phyloP scores from a whole-genome alignment of 2,888 invertebrate genomes.

The Melitaea athalia region DNA sequence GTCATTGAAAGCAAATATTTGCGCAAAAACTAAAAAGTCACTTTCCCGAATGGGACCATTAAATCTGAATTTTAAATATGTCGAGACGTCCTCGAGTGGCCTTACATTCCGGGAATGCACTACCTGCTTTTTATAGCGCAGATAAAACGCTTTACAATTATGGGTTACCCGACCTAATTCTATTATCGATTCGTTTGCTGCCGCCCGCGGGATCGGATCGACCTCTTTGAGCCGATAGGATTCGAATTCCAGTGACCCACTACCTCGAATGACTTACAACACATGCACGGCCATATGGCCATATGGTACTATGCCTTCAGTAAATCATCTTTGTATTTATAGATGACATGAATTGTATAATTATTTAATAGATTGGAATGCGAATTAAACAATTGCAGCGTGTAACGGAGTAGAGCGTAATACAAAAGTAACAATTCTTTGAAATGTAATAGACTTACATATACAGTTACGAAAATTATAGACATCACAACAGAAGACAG shows the following conservation, averaged over 20 bases:
- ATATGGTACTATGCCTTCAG: slow-evolving; percentile 25
- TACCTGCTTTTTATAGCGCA: slow-evolving; percentile 76
- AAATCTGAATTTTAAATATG: slow-evolving; percentile 51
- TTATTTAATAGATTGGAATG: slow-evolving; percentile 19
- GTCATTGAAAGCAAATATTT: slow-evolving; percentile 51
- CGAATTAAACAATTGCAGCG: not conserved
- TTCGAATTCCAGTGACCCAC: slow-evolving; percentile 63
- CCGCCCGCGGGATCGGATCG: slow-evolving; percentile 50
- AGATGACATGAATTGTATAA: slow-evolving; percentile 24
- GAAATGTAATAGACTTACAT: slow-evolving; percentile 8
- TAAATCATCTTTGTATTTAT: slow-evolving; percentile 31
- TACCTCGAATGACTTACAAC: slow-evolving; percentile 55
- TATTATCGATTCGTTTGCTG: slow-evolving; percentile 57
- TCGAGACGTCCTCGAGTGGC: slow-evolving; percentile 57
- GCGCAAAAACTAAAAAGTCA: slow-evolving; percentile 55
- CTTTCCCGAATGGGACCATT: slow-evolving; percentile 54
- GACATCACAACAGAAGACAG: slow-evolving; percentile 25
- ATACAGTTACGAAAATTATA: slow-evolving; percentile 24
- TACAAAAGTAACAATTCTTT: not conserved
- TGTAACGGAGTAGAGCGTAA: not conserved
- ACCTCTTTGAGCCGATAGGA: slow-evolving; percentile 59
- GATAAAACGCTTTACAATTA: slow-evolving; percentile 64
- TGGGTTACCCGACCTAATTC: slow-evolving; percentile 62
- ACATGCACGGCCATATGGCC: slow-evolving; percentile 58
- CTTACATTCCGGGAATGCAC: slow-evolving; percentile 71